Evolutionary conservation across 2,113 vertebrate genomes (phyloP).

Genomic region (Rhea pennata): DNA sequence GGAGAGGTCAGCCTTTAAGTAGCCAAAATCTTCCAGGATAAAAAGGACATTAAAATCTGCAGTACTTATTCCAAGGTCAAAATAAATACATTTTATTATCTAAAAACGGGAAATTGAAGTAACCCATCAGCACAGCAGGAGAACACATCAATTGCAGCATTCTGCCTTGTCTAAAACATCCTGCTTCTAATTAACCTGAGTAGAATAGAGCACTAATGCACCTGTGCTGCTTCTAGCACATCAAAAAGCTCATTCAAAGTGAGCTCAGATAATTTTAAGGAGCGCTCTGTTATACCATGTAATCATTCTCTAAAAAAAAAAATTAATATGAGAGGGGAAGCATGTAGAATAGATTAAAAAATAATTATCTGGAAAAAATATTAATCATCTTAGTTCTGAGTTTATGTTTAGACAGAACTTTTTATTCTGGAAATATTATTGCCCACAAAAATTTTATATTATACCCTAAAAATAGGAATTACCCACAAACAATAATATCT

Average conservation of each 20-base stretch:
- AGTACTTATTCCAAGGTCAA: background rate
- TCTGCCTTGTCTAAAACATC: background rate
- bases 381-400: background rate
- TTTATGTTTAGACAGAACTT: background rate
- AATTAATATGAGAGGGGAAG: background rate
- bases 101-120: background rate
- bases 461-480: background rate
- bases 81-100: slow-evolving; percentile 21
- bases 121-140: slow-evolving; percentile 19
- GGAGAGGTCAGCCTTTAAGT: background rate
- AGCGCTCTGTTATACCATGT: background rate
- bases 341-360: background rate
- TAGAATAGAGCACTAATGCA: background rate
- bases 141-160: background rate
- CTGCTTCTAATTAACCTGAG: slow-evolving; percentile 12
- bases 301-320: background rate
- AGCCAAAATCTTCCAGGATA: background rate
- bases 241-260: background rate
- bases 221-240: background rate
- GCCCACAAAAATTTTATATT: background rate
- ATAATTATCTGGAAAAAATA: background rate
- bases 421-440: background rate
- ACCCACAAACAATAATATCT: background rate
- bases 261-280: background rate
- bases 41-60: background rate